These are phyloP conservation scores for Rhyacichthys aspro DNA, from an alignment of 2,797 vertebrate genomes.

Conservation along the genomic window DNA sequence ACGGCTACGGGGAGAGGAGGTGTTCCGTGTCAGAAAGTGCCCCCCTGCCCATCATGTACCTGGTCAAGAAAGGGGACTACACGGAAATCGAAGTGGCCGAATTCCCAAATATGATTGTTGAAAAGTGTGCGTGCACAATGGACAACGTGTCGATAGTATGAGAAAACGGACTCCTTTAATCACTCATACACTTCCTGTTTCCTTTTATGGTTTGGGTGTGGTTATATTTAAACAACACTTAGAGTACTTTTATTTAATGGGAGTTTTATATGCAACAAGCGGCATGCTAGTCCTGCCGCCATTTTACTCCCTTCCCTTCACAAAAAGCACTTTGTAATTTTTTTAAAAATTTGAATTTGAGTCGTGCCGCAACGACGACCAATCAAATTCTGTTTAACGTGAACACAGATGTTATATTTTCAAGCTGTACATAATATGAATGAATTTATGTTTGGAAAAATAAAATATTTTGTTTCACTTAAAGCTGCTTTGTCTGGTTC, in stretches of 20 bases:
- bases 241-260: constrained; percentile 72
- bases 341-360: constrained; percentile 53
- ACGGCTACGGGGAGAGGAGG: constrained; percentile 78
- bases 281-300: constrained; percentile 12
- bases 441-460: constrained; percentile 71
- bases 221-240: constrained; percentile 66
- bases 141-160: constrained; percentile 84
- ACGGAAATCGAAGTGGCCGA: constrained; percentile 91
- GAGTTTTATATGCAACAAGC: constrained; percentile 31
- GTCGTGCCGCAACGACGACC: constrained; percentile 13
- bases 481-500: constrained; percentile 5
- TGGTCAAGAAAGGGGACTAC: constrained; percentile 89
- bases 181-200: constrained; percentile 4
- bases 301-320: constrained; percentile 31
- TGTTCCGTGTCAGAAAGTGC: constrained; percentile 83
- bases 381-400: constrained; percentile 38
- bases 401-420: constrained; percentile 60
- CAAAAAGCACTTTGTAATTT: constrained; percentile 77
- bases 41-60: constrained; percentile 90
- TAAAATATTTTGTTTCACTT: constrained; percentile 76
- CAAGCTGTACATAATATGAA: constrained; percentile 73
- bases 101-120: constrained; percentile 89
- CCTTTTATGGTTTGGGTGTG: constrained; percentile 14
- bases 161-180: constrained; percentile 30
- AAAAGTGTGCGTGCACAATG: constrained; percentile 85